Conservation (phyloP, 2,113 vertebrate species). For the Alectura lathami region DNA sequence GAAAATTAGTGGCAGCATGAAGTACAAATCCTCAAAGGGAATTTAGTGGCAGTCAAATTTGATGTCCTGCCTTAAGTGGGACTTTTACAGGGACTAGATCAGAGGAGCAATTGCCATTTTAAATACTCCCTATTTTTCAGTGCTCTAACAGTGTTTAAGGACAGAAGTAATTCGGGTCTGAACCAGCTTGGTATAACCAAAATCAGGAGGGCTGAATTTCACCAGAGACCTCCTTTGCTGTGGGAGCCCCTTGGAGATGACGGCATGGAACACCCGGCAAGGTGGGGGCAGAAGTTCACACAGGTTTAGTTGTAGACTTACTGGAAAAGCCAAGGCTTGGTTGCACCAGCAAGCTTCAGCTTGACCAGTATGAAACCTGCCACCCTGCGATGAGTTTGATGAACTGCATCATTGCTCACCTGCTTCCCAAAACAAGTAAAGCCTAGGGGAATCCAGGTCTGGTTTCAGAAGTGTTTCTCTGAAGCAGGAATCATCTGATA, state of each 20-base stretch:
- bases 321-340: background rate
- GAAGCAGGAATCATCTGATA: background rate
- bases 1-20: background rate
- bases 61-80: background rate
- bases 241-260: background rate
- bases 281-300: background rate
- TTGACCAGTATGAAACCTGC: accelerated
- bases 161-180: accelerated
- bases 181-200: background rate
- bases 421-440: conserved; percentile 33
- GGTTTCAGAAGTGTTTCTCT: conserved; percentile 1
- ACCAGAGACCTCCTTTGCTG: background rate
- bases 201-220: background rate
- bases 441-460: background rate
- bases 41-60: background rate
- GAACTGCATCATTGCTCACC: background rate
- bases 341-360: background rate
- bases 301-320: background rate
- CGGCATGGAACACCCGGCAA: accelerated
- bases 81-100: background rate
- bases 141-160: background rate
- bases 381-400: accelerated
- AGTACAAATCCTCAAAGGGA: background rate
- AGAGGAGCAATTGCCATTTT: background rate
- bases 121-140: background rate